Conservation (phyloP, 2,797 vertebrate genomes). For the Catharus ustulatus region DNA sequence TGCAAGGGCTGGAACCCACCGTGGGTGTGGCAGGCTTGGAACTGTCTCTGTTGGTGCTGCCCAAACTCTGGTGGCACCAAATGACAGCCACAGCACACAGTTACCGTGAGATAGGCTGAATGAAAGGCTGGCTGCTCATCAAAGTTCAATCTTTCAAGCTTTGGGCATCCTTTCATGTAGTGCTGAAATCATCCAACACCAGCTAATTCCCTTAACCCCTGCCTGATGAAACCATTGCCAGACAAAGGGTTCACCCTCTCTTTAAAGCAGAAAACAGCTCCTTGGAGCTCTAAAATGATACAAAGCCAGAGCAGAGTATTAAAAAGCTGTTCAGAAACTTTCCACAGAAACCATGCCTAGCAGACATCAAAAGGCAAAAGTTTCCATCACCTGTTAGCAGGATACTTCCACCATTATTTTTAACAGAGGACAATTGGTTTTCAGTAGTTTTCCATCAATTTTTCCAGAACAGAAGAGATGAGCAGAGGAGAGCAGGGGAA, state of each 20-base stretch:
- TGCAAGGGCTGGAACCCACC: background rate
- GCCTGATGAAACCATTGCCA: background rate
- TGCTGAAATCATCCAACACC: background rate
- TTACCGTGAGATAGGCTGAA: background rate
- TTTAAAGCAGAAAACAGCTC: background rate
- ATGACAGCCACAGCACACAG: background rate
- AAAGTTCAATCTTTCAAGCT: background rate
- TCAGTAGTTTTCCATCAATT: background rate
- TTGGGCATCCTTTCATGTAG: background rate
- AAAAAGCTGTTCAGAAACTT: background rate
- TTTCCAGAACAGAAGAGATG: background rate
- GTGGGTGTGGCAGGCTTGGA: background rate
- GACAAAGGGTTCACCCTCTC: background rate
- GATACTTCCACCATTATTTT: background rate
- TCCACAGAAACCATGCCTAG: background rate
- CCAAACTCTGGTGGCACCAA: background rate
- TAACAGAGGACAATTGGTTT: background rate
- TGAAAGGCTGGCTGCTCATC: conserved; percentile 8
- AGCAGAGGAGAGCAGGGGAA: background rate
- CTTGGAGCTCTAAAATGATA: background rate
- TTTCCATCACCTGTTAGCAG: background rate
- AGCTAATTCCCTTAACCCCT: background rate
- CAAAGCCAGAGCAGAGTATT: background rate
- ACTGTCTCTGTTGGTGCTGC: background rate
- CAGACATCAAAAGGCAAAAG: background rate